These are phyloP conservation scores for Eretmochelys imbricata DNA, from an alignment of 2,113 vertebrate species.

Conservation along the genomic window DNA sequence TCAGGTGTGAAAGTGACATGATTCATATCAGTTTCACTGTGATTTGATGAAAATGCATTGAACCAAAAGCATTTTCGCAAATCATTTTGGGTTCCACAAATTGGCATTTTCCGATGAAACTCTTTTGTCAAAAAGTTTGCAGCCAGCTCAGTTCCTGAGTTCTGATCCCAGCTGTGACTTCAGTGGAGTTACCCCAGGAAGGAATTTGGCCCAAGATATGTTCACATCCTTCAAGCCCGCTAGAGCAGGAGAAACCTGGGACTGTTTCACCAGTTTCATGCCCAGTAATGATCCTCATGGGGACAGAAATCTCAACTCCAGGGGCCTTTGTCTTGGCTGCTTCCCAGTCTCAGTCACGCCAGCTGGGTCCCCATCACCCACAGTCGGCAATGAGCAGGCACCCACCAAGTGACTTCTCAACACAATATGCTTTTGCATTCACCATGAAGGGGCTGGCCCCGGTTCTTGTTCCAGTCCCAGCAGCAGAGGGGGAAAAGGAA, in stretches of 20 bases:
- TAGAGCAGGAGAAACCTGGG: not conserved
- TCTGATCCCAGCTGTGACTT: not conserved
- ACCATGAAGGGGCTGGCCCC: not conserved
- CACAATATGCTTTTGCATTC: not conserved
- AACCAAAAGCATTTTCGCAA: not conserved
- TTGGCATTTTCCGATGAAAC: not conserved
- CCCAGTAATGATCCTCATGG: not conserved
- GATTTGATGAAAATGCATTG: not conserved
- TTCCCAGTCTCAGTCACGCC: not conserved
- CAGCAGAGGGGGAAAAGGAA: not conserved
- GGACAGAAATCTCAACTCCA: not conserved
- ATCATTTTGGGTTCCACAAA: not conserved
- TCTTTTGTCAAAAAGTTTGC: not conserved
- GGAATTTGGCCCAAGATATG: not conserved
- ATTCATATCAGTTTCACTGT: not conserved
- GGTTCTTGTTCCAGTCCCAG: not conserved
- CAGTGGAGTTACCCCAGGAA: not conserved
- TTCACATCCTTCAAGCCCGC: not conserved
- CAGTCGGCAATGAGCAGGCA: not conserved
- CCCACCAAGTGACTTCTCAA: not conserved
- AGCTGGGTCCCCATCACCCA: not conserved
- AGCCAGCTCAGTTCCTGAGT: not conserved
- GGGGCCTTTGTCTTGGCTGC: not conserved
- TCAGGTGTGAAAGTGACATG: not conserved
- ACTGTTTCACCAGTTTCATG: not conserved